These are phyloP conservation scores for Campoplex nolae DNA, from an alignment of 2,888 invertebrate genomes.

Conservation along the genomic window DNA sequence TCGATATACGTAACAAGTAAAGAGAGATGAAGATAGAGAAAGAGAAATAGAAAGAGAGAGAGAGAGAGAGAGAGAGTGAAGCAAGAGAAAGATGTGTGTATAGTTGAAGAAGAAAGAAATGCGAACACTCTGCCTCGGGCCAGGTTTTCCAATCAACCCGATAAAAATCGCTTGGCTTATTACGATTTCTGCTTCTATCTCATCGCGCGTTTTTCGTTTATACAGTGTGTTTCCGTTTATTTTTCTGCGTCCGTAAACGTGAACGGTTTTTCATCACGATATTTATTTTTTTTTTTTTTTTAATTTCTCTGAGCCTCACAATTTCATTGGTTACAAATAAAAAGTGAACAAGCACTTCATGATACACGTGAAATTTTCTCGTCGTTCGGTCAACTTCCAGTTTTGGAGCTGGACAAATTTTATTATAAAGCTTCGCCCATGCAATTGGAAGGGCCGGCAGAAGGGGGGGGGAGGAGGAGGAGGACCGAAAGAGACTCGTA, in stretches of 20 bases:
- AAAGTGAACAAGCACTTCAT: background rate
- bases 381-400: background rate
- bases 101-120: slow-evolving; percentile 27
- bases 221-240: background rate
- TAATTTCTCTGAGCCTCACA: background rate
- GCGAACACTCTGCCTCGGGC: slow-evolving; percentile 60
- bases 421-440: background rate
- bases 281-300: background rate
- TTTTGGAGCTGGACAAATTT: slow-evolving; percentile 2
- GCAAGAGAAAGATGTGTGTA: slow-evolving; percentile 10
- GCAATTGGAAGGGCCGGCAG: background rate
- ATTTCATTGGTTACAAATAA: background rate
- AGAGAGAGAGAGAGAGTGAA: too few relatives aligned
- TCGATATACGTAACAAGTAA: slow-evolving; percentile 39
- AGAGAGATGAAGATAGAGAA: slow-evolving; percentile 8
- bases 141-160: slow-evolving; percentile 78
- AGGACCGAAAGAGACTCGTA: background rate
- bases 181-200: slow-evolving; percentile 51
- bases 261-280: background rate
- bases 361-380: background rate
- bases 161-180: slow-evolving; percentile 80
- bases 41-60: background rate
- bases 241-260: background rate
- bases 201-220: background rate
- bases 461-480: too few relatives aligned